phyloP scores from a whole-genome alignment of 1,140 invertebrate species.

The Sycobia sp. region DNA sequence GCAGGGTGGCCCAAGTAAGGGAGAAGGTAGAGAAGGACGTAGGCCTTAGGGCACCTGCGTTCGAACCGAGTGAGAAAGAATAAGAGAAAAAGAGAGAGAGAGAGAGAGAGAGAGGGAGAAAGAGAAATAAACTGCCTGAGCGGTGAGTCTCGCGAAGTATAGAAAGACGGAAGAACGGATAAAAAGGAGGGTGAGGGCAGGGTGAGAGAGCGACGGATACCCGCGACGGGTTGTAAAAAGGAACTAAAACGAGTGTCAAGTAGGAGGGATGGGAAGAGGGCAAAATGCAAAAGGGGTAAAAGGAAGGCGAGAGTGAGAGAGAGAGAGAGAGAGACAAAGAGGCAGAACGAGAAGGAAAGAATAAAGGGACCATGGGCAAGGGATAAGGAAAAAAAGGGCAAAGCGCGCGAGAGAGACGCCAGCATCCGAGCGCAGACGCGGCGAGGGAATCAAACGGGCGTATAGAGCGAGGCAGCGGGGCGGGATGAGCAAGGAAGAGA shows the following conservation, averaged over 20 bases:
- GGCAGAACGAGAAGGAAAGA: background rate
- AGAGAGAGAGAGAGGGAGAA: background rate
- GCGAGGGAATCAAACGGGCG: too few relatives aligned
- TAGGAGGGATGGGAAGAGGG: too few relatives aligned
- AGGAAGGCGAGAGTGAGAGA: background rate
- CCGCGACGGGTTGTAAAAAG: background rate
- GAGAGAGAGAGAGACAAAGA: background rate
- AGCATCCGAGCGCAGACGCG: slow-evolving; percentile 15
- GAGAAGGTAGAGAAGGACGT: too few relatives aligned
- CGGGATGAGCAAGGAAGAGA: too few relatives aligned
- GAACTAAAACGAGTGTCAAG: too few relatives aligned
- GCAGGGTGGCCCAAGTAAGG: too few relatives aligned
- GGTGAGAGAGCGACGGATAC: background rate
- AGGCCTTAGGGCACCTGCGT: too few relatives aligned
- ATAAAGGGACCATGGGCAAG: slow-evolving; percentile 9
- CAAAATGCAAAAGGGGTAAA: background rate
- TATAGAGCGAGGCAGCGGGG: too few relatives aligned
- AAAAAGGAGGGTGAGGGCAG: background rate
- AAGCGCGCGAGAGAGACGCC: slow-evolving; percentile 26
- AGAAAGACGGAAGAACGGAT: slow-evolving; percentile 8
- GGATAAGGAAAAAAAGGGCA: slow-evolving; percentile 17
- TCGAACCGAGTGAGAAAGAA: too few relatives aligned
- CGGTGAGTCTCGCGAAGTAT: too few relatives aligned
- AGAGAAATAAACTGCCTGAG: too few relatives aligned
- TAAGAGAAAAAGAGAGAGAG: too few relatives aligned